Evolutionary conservation across 2,888 invertebrate species (phyloP).

Genomic region (Atherix ibis): DNA sequence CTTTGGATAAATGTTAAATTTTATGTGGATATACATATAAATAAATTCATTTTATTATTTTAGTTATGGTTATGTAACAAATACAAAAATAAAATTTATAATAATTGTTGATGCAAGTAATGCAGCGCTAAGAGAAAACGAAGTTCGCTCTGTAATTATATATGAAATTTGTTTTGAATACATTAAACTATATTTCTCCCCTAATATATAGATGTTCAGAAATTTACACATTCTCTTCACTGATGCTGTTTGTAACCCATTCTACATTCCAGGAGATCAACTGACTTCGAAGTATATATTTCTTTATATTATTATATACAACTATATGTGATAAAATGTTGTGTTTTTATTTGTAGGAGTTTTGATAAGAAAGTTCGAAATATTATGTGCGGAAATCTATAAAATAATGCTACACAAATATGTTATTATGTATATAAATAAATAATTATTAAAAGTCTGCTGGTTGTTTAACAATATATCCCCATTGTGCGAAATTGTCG

Average conservation of each 20-base stretch:
- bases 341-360: constrained; percentile 36
- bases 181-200: neutral
- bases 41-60: constrained; percentile 17
- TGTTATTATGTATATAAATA: neutral
- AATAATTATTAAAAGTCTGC: constrained; percentile 7
- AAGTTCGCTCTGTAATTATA: constrained; percentile 66
- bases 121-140: constrained; percentile 76
- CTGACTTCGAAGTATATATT: constrained; percentile 50
- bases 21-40: neutral
- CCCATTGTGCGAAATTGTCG: constrained; percentile 11
- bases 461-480: constrained; percentile 13
- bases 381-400: constrained; percentile 33
- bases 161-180: neutral
- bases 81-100: constrained; percentile 88
- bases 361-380: constrained; percentile 52
- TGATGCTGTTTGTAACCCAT: constrained; percentile 91
- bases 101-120: constrained; percentile 84
- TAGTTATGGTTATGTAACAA: constrained; percentile 93
- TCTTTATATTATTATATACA: neutral
- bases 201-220: constrained; percentile 54
- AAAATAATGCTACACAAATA: constrained; percentile 6
- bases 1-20: neutral
- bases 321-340: constrained; percentile 4
- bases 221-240: constrained; percentile 84
- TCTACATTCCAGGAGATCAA: constrained; percentile 84